These are phyloP conservation scores for Prosopocoilus inquinatus DNA, from an alignment of 2,888 invertebrate species.

Conservation along the genomic window DNA sequence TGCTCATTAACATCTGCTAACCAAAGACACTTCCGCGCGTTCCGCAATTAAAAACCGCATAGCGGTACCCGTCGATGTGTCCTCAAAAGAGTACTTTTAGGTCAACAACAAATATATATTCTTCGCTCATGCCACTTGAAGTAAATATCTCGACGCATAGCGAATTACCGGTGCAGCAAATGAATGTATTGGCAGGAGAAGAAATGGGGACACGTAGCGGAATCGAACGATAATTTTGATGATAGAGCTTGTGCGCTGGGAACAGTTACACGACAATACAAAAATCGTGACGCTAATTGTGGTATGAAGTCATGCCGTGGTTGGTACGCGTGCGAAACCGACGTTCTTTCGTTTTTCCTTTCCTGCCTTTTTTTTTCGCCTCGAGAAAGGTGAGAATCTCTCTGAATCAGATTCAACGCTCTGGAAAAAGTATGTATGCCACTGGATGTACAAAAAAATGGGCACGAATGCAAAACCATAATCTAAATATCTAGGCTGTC, in stretches of 20 bases:
- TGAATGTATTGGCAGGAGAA: constrained; percentile 17
- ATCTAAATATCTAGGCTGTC: no score
- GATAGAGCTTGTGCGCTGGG: constrained; percentile 26
- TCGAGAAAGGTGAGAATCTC: constrained; percentile 8
- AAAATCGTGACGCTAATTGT: constrained; percentile 13
- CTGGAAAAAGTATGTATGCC: no score
- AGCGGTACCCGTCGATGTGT: no score
- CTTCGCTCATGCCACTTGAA: not conserved
- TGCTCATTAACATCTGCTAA: no score
- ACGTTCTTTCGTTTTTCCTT: no score
- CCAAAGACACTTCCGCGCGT: no score
- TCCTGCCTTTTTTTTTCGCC: constrained; percentile 9
- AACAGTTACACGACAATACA: constrained; percentile 24
- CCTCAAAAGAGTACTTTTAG: no score
- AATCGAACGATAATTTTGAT: constrained; percentile 29
- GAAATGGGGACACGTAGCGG: constrained; percentile 37
- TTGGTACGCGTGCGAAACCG: constrained; percentile 12
- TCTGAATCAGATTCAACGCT: no score
- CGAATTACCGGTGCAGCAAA: constrained; percentile 12
- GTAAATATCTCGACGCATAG: constrained; percentile 18
- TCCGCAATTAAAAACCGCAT: no score
- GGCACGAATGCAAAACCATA: no score
- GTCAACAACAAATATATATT: not conserved
- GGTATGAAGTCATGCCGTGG: constrained; percentile 10
- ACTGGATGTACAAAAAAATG: no score